These are phyloP conservation scores for Cygnus atratus DNA, from an alignment of 2,113 vertebrate genomes.

Conservation along the genomic window DNA sequence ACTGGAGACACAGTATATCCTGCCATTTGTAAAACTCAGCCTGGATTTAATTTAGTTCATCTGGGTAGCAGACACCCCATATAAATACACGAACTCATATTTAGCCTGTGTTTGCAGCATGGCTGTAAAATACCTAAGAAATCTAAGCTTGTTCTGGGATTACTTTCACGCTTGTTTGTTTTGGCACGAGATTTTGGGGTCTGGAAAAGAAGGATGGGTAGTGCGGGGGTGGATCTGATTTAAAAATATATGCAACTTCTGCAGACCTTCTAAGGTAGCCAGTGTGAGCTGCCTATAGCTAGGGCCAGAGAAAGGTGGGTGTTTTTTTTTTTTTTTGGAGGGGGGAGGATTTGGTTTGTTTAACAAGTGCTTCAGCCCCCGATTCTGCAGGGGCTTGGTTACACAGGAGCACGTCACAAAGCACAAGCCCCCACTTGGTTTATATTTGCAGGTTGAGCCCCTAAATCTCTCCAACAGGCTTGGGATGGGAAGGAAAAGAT, in stretches of 20 bases:
- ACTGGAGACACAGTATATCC: background rate
- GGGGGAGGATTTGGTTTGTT: background rate
- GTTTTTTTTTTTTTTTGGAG: rapidly evolving
- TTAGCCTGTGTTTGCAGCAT: background rate
- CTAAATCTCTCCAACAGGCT: background rate
- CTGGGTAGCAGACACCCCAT: background rate
- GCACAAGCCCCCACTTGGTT: background rate
- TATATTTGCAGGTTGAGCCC: background rate
- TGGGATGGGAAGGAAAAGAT: background rate
- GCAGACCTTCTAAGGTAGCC: slow-evolving; percentile 43
- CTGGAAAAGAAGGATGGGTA: slow-evolving; percentile 31
- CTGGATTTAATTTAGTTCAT: slow-evolving; percentile 27
- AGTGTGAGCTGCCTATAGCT: background rate
- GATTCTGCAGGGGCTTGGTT: background rate
- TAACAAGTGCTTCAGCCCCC: background rate
- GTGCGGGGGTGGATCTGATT: background rate
- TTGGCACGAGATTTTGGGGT: slow-evolving; percentile 44
- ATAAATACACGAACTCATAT: background rate
- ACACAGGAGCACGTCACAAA: background rate
- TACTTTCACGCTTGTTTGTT: slow-evolving; percentile 33
- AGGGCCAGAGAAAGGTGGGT: background rate
- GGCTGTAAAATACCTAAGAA: background rate
- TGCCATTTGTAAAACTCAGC: background rate
- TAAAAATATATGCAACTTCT: slow-evolving; percentile 26
- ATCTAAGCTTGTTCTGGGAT: slow-evolving; percentile 1